Conservation (phyloP, 2,113 vertebrate species). For the Ctenomys sociabilis region DNA sequence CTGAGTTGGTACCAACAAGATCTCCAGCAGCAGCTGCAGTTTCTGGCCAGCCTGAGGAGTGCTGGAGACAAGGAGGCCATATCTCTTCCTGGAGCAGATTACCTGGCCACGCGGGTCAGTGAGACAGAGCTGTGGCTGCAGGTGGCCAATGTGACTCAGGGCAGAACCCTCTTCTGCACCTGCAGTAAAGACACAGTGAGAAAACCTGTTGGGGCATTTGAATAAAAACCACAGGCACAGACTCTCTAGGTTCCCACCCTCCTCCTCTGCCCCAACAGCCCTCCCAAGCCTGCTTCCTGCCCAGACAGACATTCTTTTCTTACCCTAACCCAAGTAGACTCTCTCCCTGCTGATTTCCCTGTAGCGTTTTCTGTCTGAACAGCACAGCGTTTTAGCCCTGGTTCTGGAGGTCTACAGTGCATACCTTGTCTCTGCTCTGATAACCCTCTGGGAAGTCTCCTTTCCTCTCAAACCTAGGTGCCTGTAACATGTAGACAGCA, state of each 20-base stretch:
- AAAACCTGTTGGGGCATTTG: neutral
- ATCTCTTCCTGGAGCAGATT: neutral
- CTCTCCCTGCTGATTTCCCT: accelerated
- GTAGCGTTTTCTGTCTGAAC: neutral
- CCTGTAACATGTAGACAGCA: neutral
- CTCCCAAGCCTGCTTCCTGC: neutral
- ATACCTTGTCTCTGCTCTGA: neutral
- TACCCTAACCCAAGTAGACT: neutral
- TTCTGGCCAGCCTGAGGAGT: neutral
- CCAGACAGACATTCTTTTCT: too few relatives aligned
- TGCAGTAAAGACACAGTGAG: constrained; percentile 73
- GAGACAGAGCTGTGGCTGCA: neutral
- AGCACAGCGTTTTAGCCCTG: too few relatives aligned
- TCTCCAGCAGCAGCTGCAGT: constrained; percentile 41
- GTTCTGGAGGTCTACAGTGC: neutral
- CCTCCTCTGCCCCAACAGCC: neutral
- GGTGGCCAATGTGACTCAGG: constrained; percentile 23
- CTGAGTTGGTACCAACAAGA: constrained; percentile 75
- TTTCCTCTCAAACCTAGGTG: neutral
- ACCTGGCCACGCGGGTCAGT: neutral
- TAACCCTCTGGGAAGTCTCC: neutral
- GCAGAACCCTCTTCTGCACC: constrained; percentile 61
- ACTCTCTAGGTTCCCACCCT: neutral
- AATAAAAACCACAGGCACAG: constrained; percentile 58
- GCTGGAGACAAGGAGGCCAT: neutral